Evolutionary conservation across 1,140 invertebrate genomes (phyloP).

Genomic region (Teleopsis dalmanni): DNA sequence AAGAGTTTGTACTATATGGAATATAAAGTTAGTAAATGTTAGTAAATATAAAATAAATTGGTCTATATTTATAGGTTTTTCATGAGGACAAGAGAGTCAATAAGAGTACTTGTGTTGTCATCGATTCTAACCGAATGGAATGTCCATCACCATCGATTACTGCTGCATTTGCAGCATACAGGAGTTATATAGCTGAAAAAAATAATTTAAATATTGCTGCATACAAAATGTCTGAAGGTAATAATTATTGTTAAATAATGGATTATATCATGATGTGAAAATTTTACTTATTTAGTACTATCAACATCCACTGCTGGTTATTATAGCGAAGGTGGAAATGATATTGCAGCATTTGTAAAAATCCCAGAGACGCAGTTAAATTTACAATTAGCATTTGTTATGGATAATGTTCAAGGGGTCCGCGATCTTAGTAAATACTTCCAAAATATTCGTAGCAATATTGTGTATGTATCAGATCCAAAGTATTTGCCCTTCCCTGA

Average conservation of each 20-base stretch:
- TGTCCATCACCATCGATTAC: constrained; percentile 86
- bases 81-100: constrained; percentile 56
- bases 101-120: constrained; percentile 72
- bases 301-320: constrained; percentile 8
- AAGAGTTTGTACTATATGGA: too few species aligned
- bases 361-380: constrained; percentile 53
- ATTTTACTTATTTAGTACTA: constrained; percentile 19
- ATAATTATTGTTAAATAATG: too few species aligned
- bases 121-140: constrained; percentile 87
- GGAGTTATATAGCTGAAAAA: background rate
- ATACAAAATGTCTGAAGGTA: too few species aligned
- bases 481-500: constrained; percentile 81
- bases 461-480: constrained; percentile 89
- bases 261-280: too few species aligned
- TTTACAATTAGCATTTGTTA: constrained; percentile 80
- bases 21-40: too few species aligned
- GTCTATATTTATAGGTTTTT: too few species aligned
- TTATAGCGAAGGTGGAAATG: constrained; percentile 9
- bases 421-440: constrained; percentile 82
- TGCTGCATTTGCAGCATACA: constrained; percentile 45
- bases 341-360: constrained; percentile 31
- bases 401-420: constrained; percentile 90
- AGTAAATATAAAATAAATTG: too few species aligned
- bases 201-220: background rate
- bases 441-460: constrained; percentile 64